These are phyloP conservation scores for Lates calcarifer DNA, from an alignment of 2,113 vertebrate species.

Conservation along the genomic window DNA sequence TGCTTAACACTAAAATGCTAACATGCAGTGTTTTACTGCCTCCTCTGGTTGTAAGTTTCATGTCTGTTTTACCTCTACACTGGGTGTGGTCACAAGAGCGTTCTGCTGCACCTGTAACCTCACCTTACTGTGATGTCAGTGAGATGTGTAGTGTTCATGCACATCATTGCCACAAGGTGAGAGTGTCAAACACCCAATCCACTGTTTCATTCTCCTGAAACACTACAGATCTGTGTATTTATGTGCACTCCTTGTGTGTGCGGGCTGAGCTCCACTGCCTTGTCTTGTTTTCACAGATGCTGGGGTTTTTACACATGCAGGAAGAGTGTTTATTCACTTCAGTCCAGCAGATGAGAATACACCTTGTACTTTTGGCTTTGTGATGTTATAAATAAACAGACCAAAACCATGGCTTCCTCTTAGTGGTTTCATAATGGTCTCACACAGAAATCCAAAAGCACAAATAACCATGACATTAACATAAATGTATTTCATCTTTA, in stretches of 20 bases:
- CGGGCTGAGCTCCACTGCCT: not conserved
- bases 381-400: constrained; percentile 34
- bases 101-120: too few relatives aligned
- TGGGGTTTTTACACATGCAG: not conserved
- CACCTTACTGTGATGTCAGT: too few relatives aligned
- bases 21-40: too few relatives aligned
- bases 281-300: not conserved
- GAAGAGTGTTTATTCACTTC: not conserved
- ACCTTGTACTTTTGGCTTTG: constrained; percentile 15
- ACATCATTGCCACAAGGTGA: too few relatives aligned
- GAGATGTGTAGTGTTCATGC: too few relatives aligned
- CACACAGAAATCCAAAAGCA: not conserved
- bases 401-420: constrained; percentile 35
- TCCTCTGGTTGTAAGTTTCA: too few relatives aligned
- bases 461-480: constrained; percentile 5
- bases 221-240: not conserved
- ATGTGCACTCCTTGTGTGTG: not conserved
- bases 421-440: constrained; percentile 7
- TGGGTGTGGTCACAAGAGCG: too few relatives aligned
- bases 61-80: too few relatives aligned
- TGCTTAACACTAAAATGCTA: too few relatives aligned
- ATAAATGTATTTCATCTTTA: constrained; percentile 14
- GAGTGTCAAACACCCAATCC: too few relatives aligned
- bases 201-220: too few relatives aligned
- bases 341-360: constrained; percentile 28